Conservation (phyloP, 2,797 vertebrate genomes). For the Bradypodion pumilum region DNA sequence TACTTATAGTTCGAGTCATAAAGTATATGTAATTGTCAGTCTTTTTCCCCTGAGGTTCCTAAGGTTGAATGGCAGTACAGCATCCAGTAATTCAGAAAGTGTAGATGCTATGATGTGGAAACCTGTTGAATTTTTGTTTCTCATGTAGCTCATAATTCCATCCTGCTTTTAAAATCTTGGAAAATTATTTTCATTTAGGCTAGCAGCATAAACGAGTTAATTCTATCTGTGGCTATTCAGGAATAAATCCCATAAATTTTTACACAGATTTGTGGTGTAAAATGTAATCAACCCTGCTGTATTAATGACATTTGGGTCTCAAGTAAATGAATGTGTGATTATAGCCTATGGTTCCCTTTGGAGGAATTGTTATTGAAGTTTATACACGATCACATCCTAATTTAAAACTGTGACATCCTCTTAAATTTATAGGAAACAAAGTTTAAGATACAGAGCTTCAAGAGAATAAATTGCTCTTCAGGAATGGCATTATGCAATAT, state of each 20-base stretch:
- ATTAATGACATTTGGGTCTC: not conserved
- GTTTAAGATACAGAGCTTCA: not conserved
- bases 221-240: too few species aligned
- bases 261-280: not conserved
- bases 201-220: too few species aligned
- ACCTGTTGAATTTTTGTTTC: not conserved
- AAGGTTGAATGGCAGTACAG: not conserved
- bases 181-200: conserved; percentile 8
- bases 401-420: not conserved
- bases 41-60: not conserved
- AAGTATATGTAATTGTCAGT: not conserved
- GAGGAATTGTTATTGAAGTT: conserved; percentile 26
- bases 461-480: not conserved
- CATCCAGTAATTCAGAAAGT: conserved; percentile 20
- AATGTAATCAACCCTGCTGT: not conserved
- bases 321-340: not conserved
- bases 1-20: conserved; percentile 16
- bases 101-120: not conserved
- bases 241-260: not conserved
- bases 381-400: conserved; percentile 21
- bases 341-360: not conserved
- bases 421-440: conserved; percentile 23
- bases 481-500: conserved; percentile 16
- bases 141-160: not conserved
- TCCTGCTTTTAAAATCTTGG: not conserved